A percentile compares a stretch with the other conserved stretches of the same genome.
phyloP scores from a whole-genome alignment of 2,113 vertebrate species.

The Mobula hypostoma region DNA sequence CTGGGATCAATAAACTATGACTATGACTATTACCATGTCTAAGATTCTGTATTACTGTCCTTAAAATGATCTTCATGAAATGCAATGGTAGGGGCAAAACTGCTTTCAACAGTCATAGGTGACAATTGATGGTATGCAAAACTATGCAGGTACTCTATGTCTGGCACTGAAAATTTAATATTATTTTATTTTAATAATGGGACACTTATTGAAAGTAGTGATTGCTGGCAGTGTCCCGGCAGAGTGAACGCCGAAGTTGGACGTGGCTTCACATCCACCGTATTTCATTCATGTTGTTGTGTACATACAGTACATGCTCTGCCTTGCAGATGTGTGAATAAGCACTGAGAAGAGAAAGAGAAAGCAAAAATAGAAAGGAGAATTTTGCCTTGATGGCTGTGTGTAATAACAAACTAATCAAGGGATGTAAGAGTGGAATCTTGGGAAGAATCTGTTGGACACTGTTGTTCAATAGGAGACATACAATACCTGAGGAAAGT shows the following conservation, averaged over 20 bases:
- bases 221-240: not conserved
- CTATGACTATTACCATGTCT: no score
- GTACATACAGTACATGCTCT: not conserved
- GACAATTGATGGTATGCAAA: not conserved
- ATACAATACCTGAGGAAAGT: not conserved
- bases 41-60: not conserved
- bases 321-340: not conserved
- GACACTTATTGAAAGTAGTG: not conserved
- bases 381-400: not conserved
- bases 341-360: not conserved
- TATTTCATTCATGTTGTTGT: not conserved
- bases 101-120: not conserved
- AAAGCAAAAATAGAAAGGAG: not conserved
- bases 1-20: no score
- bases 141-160: not conserved
- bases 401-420: not conserved
- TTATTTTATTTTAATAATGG: not conserved
- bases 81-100: not conserved
- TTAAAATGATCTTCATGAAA: not conserved
- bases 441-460: not conserved
- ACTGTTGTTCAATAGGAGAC: not conserved
- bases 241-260: not conserved
- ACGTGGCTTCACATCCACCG: not conserved
- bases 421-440: not conserved
- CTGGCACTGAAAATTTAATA: not conserved